phyloP scores from a whole-genome alignment of 2,888 invertebrate genomes.

The Rhingia campestris region DNA sequence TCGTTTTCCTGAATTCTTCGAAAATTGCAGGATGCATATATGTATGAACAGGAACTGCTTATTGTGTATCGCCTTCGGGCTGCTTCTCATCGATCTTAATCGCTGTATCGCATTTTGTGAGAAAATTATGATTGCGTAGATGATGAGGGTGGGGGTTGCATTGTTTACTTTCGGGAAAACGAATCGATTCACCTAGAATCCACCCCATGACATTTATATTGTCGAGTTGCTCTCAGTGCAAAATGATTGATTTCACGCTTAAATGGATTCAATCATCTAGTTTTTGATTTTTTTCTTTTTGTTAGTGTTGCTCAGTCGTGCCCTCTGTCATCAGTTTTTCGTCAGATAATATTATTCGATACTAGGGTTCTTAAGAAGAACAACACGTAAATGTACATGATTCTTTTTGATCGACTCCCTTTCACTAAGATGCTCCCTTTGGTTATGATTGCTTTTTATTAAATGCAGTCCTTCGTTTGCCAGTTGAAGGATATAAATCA shows the following conservation, averaged over 20 bases:
- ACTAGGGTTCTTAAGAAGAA: slow-evolving; percentile 6
- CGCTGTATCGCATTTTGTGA: slow-evolving; percentile 49
- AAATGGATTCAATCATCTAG: slow-evolving; percentile 65
- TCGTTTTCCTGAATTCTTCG: slow-evolving; percentile 24
- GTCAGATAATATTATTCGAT: slow-evolving; percentile 34
- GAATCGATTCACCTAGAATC: slow-evolving; percentile 27
- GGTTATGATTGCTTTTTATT: slow-evolving; percentile 13
- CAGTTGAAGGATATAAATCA: slow-evolving; percentile 44
- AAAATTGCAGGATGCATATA: slow-evolving; percentile 27
- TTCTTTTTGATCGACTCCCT: slow-evolving; percentile 17
- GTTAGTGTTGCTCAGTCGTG: slow-evolving; percentile 55
- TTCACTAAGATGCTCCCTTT: slow-evolving; percentile 13
- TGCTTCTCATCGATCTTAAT: slow-evolving; percentile 50
- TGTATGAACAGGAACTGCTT: neutral
- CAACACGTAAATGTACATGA: neutral
- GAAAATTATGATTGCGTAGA: slow-evolving; percentile 47
- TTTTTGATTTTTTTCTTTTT: slow-evolving; percentile 29
- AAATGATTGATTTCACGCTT: slow-evolving; percentile 72
- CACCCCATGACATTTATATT: slow-evolving; percentile 10
- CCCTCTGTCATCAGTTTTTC: slow-evolving; percentile 67
- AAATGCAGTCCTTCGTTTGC: slow-evolving; percentile 17
- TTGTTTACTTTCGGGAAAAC: slow-evolving; percentile 8
- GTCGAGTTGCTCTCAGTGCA: slow-evolving; percentile 44
- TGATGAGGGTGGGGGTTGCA: slow-evolving; percentile 8
- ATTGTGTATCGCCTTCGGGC: slow-evolving; percentile 19